These are phyloP conservation scores for Melieria omissa DNA, from an alignment of 2,888 invertebrate genomes.

Conservation along the genomic window DNA sequence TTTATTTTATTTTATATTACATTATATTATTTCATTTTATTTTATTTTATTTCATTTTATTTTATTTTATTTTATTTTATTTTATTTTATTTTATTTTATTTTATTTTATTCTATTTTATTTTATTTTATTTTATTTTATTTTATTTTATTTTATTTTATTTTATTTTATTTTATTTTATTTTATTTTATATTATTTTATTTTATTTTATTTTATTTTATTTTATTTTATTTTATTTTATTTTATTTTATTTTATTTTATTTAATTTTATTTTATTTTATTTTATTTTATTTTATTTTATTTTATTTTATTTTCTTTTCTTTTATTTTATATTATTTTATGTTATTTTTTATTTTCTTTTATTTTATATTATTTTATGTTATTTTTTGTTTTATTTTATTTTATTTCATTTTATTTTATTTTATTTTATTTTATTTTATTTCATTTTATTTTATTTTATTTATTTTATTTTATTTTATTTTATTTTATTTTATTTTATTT, in stretches of 20 bases:
- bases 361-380: not conserved
- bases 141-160: not conserved
- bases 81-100: not conserved
- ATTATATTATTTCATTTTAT: not conserved
- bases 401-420: conserved; percentile 16
- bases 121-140: not conserved
- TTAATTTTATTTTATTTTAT: not conserved
- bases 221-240: not conserved
- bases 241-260: not conserved
- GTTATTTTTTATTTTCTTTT: not conserved
- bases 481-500: conserved; percentile 15
- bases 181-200: not conserved
- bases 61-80: not conserved
- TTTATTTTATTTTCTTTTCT: conserved; percentile 9
- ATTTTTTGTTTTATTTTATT: conserved; percentile 9
- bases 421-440: conserved; percentile 4
- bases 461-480: conserved; percentile 10
- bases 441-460: not conserved
- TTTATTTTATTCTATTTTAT: conserved; percentile 4
- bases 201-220: not conserved
- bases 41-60: not conserved
- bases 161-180: not conserved
- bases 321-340: too few species aligned
- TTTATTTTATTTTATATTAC: not conserved
- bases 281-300: conserved; percentile 30